These are phyloP conservation scores for Ariolimax columbianus DNA, from an alignment of 2,888 invertebrate species.

Conservation along the genomic window DNA sequence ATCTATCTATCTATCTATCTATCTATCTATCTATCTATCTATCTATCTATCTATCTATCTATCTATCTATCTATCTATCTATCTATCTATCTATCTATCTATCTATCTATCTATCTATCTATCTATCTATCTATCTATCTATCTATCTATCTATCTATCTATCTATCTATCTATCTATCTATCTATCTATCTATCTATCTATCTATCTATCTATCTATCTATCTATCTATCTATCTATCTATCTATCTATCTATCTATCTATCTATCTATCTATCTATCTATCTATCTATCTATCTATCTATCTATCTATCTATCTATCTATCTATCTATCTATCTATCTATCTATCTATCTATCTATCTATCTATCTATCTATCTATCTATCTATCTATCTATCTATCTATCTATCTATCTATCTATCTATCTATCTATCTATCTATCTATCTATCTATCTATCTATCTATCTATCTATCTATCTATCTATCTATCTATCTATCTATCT, in stretches of 20 bases:
- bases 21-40: conserved; percentile 21
- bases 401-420: too few relatives aligned
- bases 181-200: not conserved
- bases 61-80: not conserved
- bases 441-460: conserved; percentile 14
- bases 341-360: too few relatives aligned
- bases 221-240: not conserved
- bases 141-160: not conserved
- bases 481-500: not conserved
- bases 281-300: not conserved
- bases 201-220: not conserved
- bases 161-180: not conserved
- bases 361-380: too few relatives aligned
- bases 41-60: not conserved
- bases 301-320: too few relatives aligned
- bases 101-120: not conserved
- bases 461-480: conserved; percentile 34
- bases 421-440: conserved; percentile 9
- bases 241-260: not conserved
- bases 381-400: too few relatives aligned
- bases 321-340: too few relatives aligned
- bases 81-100: not conserved
- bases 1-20: conserved; percentile 33
- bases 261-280: not conserved
- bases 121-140: not conserved